Evolutionary conservation across 2,888 invertebrate species (phyloP), one percentile per base, ranked within the genome.

Genomic region (Pocota personata): DNA sequence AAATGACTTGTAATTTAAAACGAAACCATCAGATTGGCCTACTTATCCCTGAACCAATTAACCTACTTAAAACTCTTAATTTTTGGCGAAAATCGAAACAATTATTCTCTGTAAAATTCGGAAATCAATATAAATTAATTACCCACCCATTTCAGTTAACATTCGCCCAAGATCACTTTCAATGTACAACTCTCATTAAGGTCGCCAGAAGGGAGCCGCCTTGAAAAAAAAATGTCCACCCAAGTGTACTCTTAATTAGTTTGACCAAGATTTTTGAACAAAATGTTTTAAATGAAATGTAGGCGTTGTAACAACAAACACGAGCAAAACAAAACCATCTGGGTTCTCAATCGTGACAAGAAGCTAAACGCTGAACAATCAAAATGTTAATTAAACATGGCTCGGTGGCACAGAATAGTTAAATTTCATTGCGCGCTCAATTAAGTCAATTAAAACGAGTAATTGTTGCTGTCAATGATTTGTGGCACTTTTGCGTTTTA

Each of bases 381-480:
- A 76, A 82, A 82, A 67, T 69, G 67, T 60, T 82, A 82, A 82
- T 76, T 66, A 75, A 66, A 40, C 32, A 14, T 14, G 66, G 27
- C 48, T 67, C 48, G 46, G 32, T 43, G 37, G 32, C 72, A 52
- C 60, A 52, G 58, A 62, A 27, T 79, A 79, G 83, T 73, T 79
- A 73, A 73, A 78, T 67, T 73, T 73, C 72, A 73, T 79, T 83
- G 79, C 35, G 78, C 78, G 32, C 52, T 73, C 83, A 83, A 83
- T 83, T 79, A 79, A 78, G 83, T 83, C 52, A 73, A 72, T 73
- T 60, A 52, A 83, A 73, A 27, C 43, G 52, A 72, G 72, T 79
- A 79, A 83, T 83, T 73, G 79, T 60, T 27, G 43, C 60, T 60
- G 60, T 67, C 78, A 66, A 66, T 73, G 60, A 60, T 43, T 62